These are phyloP conservation scores for Caranx ignobilis DNA, from an alignment of 2,113 vertebrate species.

Conservation along the genomic window DNA sequence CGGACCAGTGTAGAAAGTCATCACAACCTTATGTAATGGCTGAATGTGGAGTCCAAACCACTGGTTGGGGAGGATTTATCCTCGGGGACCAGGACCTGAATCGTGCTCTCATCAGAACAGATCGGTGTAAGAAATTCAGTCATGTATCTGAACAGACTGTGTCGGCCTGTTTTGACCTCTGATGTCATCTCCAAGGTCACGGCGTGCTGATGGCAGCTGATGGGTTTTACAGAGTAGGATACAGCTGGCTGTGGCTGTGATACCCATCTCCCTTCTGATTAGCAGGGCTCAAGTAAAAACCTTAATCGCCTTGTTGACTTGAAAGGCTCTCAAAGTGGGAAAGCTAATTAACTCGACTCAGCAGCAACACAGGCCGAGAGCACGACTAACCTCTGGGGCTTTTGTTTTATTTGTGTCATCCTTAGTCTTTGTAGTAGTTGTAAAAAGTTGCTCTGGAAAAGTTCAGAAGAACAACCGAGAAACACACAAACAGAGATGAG, in stretches of 20 bases:
- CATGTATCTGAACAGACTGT: neutral
- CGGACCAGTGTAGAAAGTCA: no score
- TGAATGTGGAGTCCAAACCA: no score
- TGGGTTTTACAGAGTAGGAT: conserved; percentile 27
- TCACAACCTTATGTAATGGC: no score
- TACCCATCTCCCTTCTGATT: conserved; percentile 60
- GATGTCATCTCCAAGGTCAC: conserved; percentile 32
- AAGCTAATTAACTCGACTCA: conserved; percentile 45
- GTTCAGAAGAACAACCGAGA: no score
- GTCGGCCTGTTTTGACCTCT: neutral
- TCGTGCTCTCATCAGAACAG: no score
- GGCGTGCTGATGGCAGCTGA: conserved; percentile 38
- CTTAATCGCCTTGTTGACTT: conserved; percentile 67
- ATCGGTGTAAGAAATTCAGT: no score
- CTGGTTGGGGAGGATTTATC: no score
- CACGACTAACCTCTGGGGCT: neutral
- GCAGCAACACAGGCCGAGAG: neutral
- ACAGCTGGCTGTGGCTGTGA: conserved; percentile 48
- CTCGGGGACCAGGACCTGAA: no score
- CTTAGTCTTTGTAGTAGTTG: neutral
- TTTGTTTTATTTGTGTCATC: neutral
- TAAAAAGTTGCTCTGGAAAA: no score
- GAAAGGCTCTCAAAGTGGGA: conserved; percentile 46
- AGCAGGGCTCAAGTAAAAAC: conserved; percentile 54
- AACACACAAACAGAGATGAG: no score